These are phyloP conservation scores for Myiozetetes cayanensis DNA, from an alignment of 2,113 vertebrate species.

Conservation along the genomic window DNA sequence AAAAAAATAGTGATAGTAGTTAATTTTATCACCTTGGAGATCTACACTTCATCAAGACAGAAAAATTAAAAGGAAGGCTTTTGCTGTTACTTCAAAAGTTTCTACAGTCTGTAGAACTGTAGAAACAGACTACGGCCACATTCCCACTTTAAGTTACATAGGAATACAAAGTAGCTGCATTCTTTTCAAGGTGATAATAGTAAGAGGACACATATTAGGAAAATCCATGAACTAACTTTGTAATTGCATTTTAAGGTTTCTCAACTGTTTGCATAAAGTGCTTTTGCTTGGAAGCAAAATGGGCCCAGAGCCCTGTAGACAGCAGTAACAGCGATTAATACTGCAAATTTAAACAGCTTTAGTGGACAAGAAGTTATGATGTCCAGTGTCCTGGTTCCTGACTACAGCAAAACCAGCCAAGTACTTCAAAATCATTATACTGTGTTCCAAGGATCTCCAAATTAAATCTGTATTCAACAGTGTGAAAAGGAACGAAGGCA, in stretches of 20 bases:
- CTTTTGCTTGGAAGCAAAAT: not conserved
- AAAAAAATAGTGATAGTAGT: not conserved
- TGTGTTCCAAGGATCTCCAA: slow-evolving; percentile 28
- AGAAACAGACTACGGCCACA: not conserved
- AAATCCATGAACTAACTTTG: not conserved
- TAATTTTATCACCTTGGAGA: not conserved
- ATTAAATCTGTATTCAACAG: not conserved
- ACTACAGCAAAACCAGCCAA: not conserved
- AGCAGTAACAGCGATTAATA: not conserved
- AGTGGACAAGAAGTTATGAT: not conserved
- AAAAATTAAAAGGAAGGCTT: not conserved
- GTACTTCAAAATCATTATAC: not conserved
- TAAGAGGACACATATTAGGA: not conserved
- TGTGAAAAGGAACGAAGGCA: slow-evolving; percentile 34
- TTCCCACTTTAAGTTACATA: not conserved
- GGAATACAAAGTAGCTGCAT: not conserved
- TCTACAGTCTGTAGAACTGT: not conserved
- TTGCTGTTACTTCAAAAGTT: not conserved
- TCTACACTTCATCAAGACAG: not conserved
- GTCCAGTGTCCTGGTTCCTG: not conserved
- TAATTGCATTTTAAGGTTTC: not conserved
- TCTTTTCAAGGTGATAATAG: not conserved
- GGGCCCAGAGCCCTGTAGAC: not conserved
- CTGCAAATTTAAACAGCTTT: not conserved
- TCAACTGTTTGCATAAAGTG: not conserved